Conservation (phyloP, 2,888 invertebrate species). For the Pterostichus niger region DNA sequence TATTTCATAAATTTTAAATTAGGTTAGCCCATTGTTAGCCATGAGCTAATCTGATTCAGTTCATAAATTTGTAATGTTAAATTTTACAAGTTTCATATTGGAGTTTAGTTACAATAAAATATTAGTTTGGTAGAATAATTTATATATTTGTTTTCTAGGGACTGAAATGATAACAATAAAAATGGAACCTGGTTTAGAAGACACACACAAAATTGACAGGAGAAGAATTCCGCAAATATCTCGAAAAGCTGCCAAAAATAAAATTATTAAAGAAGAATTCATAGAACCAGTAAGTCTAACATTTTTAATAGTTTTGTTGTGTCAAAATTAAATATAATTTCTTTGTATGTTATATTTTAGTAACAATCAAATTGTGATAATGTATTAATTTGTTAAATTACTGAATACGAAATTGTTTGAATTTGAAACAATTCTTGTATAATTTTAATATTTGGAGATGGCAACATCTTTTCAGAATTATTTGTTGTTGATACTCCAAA, state of each 20-base stretch:
- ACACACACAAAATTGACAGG: conserved; percentile 70
- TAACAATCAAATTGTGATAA: too few relatives aligned
- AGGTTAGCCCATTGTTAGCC: too few relatives aligned
- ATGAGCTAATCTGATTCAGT: not conserved
- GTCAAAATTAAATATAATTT: too few relatives aligned
- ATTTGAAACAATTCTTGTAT: too few relatives aligned
- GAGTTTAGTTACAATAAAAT: too few relatives aligned
- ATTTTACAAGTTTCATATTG: not conserved
- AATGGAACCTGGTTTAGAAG: conserved; percentile 68
- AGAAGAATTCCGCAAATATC: conserved; percentile 33
- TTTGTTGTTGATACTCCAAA: not conserved
- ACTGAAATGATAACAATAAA: conserved; percentile 67
- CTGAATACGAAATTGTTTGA: too few relatives aligned
- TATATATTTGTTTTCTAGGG: conserved; percentile 47
- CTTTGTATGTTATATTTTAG: too few relatives aligned
- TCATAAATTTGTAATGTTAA: not conserved
- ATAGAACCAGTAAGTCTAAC: conserved; percentile 70
- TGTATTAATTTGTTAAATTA: too few relatives aligned
- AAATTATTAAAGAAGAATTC: conserved; percentile 72
- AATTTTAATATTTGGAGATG: too few relatives aligned
- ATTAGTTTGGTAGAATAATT: not conserved
- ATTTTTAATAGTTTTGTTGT: not conserved
- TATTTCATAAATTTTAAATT: too few relatives aligned
- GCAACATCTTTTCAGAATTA: too few relatives aligned
- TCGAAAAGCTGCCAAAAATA: conserved; percentile 63